Evolutionary conservation across 1,140 invertebrate species (phyloP).

Genomic region (Battus philenor): DNA sequence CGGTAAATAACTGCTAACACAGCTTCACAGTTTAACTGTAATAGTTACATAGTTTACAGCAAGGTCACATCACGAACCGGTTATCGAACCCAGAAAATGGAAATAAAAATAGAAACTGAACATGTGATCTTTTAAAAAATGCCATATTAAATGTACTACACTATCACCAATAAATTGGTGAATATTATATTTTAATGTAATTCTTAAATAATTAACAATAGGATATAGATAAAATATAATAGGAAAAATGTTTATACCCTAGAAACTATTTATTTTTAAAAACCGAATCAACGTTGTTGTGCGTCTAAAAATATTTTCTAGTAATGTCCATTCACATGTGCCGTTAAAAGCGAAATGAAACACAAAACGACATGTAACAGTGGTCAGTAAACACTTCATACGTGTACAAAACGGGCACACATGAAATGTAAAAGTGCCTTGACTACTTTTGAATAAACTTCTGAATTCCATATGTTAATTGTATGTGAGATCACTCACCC

Average conservation of each 20-base stretch:
- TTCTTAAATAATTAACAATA: too few species aligned
- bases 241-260: too few species aligned
- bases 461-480: conserved; percentile 41
- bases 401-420: conserved; percentile 6
- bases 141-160: too few species aligned
- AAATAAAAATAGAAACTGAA: conserved; percentile 1
- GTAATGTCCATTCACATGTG: neutral
- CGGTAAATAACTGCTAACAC: conserved; percentile 1
- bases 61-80: too few species aligned
- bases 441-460: conserved; percentile 22
- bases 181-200: too few species aligned
- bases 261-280: neutral
- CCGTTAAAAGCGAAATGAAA: neutral
- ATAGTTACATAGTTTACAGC: too few species aligned
- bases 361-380: conserved; percentile 8
- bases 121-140: too few species aligned
- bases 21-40: too few species aligned
- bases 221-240: too few species aligned
- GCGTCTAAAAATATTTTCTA: neutral
- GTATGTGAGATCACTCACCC: conserved; percentile 64
- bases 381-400: conserved; percentile 10
- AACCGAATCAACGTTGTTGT: neutral
- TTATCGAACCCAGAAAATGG: neutral
- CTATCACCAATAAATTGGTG: too few species aligned
- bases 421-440: conserved; percentile 26